Evolutionary conservation across 30 jellyfish, hydroid and myxozoan genomes (phyloP).

Genomic region (Turritopsis dohrnii): DNA sequence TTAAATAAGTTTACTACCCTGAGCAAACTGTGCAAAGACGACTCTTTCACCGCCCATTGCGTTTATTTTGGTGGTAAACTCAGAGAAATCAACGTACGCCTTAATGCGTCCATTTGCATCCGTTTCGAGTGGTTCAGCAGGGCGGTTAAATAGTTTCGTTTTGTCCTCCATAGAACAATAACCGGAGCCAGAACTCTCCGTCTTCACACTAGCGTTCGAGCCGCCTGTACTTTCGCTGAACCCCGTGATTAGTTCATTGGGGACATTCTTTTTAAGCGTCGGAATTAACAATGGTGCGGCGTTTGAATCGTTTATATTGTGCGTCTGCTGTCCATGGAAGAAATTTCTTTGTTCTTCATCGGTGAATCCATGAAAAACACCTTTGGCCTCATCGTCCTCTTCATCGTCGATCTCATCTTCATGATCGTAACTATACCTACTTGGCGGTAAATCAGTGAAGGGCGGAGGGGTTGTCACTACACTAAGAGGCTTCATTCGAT

Average conservation of each 20-base stretch:
- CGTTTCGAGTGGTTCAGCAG: slow-evolving; percentile 37
- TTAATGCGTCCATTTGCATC: slow-evolving; percentile 61
- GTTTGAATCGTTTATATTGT: slow-evolving; percentile 23
- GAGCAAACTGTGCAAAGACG: slow-evolving; percentile 16
- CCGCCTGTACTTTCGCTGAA: slow-evolving; percentile 26
- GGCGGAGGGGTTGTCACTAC: neutral
- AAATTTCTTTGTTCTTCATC: slow-evolving; percentile 21
- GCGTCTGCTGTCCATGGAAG: slow-evolving; percentile 14
- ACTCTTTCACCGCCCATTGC: slow-evolving; percentile 74
- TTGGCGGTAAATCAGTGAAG: neutral
- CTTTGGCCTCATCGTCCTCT: neutral
- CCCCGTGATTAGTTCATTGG: slow-evolving; percentile 59
- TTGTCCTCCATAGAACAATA: slow-evolving; percentile 21
- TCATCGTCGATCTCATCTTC: neutral
- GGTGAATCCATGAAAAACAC: neutral
- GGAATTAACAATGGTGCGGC: slow-evolving; percentile 22
- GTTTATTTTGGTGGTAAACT: slow-evolving; percentile 50
- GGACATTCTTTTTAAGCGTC: slow-evolving; percentile 13
- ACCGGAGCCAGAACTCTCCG: neutral
- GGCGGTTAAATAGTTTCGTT: slow-evolving; percentile 27
- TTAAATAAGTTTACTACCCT: neutral
- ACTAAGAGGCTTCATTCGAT: slow-evolving; percentile 7
- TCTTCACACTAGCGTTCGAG: slow-evolving; percentile 10
- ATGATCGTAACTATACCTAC: neutral
- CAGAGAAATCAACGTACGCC: slow-evolving; percentile 84